phyloP scores from a whole-genome alignment of 2,888 invertebrate genomes.

The Philhelius pedissequus region DNA sequence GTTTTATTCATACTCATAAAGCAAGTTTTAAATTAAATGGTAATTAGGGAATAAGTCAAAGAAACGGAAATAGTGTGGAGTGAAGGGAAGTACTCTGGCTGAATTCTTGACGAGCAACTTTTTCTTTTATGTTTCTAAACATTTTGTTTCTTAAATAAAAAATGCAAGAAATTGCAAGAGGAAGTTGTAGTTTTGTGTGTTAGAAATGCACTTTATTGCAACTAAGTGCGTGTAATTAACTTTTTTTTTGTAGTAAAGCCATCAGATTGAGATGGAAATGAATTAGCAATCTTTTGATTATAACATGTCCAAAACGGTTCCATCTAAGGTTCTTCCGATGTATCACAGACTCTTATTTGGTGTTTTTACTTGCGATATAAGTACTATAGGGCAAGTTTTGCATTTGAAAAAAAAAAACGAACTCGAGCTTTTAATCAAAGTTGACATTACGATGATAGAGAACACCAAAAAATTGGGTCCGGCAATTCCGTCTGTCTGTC shows the following conservation, averaged over 20 bases:
- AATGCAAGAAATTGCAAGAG: background rate
- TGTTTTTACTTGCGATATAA: no score
- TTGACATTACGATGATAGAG: no score
- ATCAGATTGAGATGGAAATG: background rate
- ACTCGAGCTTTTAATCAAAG: no score
- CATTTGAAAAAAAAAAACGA: no score
- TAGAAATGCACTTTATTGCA: background rate
- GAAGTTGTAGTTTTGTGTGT: slow-evolving; percentile 7
- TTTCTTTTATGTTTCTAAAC: background rate
- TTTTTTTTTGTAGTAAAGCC: background rate
- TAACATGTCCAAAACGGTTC: background rate
- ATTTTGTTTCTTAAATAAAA: background rate
- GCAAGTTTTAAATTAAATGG: slow-evolving; percentile 36
- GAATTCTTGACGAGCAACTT: background rate
- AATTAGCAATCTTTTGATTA: background rate
- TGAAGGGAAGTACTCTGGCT: background rate
- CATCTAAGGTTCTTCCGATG: no score
- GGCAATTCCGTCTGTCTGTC: no score
- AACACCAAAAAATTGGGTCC: no score
- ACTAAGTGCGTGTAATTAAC: background rate
- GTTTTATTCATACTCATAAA: slow-evolving; percentile 1
- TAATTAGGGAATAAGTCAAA: slow-evolving; percentile 28
- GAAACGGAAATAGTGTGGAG: slow-evolving; percentile 1
- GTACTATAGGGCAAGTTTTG: no score
- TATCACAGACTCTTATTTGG: no score